Conservation (phyloP, 2,797 vertebrate species). For the Fundulus diaphanus region DNA sequence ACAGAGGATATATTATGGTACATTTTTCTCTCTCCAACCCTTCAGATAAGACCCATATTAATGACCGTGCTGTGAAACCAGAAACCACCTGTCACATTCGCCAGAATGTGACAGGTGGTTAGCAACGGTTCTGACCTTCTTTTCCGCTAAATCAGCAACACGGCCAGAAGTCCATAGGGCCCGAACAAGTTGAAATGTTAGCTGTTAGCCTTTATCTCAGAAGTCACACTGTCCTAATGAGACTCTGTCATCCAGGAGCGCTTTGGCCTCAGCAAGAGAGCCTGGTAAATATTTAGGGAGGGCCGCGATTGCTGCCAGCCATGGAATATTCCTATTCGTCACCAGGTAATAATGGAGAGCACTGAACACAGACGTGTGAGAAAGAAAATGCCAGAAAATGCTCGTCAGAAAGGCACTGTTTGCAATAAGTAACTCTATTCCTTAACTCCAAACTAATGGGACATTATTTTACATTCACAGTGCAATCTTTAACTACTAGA, state of each 20-base stretch:
- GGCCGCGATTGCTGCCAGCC: conserved; percentile 59
- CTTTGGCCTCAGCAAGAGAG: conserved; percentile 53
- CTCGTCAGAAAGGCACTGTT: conserved; percentile 36
- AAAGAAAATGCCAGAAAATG: conserved; percentile 49
- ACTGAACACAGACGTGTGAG: conserved; percentile 50
- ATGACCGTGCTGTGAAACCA: conserved; percentile 21
- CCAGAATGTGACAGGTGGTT: too few species aligned
- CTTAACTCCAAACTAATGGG: conserved; percentile 40
- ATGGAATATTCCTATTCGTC: conserved; percentile 69
- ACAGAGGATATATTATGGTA: background rate
- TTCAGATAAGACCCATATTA: conserved; percentile 34
- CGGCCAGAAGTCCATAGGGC: conserved; percentile 23
- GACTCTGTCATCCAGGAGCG: conserved; percentile 50
- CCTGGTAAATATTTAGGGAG: conserved; percentile 78
- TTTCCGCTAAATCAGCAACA: background rate
- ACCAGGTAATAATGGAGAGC: conserved; percentile 61
- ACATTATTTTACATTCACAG: conserved; percentile 26
- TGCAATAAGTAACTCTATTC: conserved; percentile 38
- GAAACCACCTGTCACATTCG: conserved; percentile 38
- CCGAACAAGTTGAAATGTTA: conserved; percentile 35
- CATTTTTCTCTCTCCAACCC: conserved; percentile 30
- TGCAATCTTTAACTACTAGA: conserved; percentile 6
- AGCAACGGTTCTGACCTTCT: conserved; percentile 25
- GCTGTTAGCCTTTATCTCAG: conserved; percentile 20
- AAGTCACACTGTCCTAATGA: conserved; percentile 60